Evolutionary conservation across 2,888 invertebrate genomes (phyloP).

Genomic region (Aspidapion aeneum): DNA sequence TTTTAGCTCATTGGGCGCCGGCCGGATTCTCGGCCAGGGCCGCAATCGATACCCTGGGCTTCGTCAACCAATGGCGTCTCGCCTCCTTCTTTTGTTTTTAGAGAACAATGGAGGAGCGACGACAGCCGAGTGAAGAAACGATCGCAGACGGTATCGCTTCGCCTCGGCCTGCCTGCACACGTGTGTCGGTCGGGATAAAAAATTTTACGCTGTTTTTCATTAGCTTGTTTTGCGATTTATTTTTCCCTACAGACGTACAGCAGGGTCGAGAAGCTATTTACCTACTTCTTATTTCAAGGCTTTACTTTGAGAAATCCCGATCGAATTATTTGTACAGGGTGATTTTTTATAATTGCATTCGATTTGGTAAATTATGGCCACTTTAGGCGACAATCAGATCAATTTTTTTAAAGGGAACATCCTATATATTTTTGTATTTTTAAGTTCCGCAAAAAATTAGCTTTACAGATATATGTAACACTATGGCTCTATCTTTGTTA

Average conservation of each 20-base stretch:
- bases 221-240: not conserved
- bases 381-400: too few species aligned
- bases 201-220: not conserved
- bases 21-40: slow-evolving; percentile 47
- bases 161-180: not conserved
- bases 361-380: too few species aligned
- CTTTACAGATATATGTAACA: too few species aligned
- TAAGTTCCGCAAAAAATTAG: too few species aligned
- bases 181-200: not conserved
- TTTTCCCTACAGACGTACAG: not conserved
- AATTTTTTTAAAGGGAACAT: too few species aligned
- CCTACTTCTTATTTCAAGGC: too few species aligned
- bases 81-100: slow-evolving; percentile 48
- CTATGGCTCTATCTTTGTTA: too few species aligned
- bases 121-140: not conserved
- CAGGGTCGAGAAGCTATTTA: not conserved
- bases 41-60: slow-evolving; percentile 44
- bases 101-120: slow-evolving; percentile 48
- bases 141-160: not conserved
- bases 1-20: slow-evolving; percentile 50
- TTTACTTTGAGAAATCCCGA: too few species aligned
- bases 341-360: too few species aligned
- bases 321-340: too few species aligned
- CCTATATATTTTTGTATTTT: too few species aligned
- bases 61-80: slow-evolving; percentile 46